Evolutionary conservation across 2,113 vertebrate genomes (phyloP).

Genomic region (Callospermophilus lateralis): DNA sequence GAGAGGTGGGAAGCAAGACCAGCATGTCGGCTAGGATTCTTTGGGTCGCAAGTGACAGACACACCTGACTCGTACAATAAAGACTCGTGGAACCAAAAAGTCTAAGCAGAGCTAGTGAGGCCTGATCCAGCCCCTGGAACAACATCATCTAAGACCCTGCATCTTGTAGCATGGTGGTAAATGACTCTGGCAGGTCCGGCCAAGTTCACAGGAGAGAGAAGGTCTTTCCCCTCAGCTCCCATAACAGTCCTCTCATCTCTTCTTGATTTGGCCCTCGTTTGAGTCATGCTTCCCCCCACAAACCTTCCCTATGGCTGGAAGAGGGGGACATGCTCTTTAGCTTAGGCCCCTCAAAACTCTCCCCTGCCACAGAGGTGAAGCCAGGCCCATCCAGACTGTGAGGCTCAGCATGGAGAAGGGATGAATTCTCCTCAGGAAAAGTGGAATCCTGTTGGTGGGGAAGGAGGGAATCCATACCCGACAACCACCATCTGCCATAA

Average conservation of each 20-base stretch:
- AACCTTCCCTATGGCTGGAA: neutral
- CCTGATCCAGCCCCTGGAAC: neutral
- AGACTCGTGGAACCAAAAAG: neutral
- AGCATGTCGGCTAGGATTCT: neutral
- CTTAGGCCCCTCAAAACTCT: fast-evolving
- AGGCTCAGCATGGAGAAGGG: neutral
- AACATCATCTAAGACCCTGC: neutral
- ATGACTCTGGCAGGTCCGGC: no score
- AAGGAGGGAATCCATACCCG: neutral
- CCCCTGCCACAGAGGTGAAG: neutral
- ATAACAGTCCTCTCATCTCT: neutral
- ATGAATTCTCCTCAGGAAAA: neutral
- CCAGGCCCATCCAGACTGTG: neutral
- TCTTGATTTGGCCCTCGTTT: neutral
- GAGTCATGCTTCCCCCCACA: fast-evolving
- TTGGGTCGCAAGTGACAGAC: neutral
- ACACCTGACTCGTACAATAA: neutral
- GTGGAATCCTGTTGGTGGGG: neutral
- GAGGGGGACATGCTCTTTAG: neutral
- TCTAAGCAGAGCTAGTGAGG: neutral
- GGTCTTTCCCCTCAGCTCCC: neutral
- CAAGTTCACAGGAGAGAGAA: neutral
- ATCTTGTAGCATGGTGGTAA: no score
- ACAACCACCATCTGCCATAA: fast-evolving
- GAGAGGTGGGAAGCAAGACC: neutral